A percentile compares a stretch with the other conserved stretches of the same genome.
These are phyloP conservation scores for Cyanistes caeruleus DNA, from an alignment of 2,113 vertebrate species.

Conservation along the genomic window DNA sequence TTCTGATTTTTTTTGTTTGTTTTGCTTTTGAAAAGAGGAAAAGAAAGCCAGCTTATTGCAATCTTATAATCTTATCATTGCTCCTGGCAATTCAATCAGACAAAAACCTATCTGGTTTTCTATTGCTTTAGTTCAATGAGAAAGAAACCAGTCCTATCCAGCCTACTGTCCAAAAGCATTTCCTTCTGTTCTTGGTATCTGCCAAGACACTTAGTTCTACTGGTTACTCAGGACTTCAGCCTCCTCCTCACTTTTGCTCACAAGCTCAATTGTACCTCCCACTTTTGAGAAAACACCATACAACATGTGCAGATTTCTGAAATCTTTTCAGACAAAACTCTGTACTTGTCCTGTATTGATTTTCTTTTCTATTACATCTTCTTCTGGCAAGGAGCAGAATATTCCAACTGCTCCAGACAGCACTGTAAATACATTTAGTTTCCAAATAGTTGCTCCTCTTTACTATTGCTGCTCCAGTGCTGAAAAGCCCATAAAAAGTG, in stretches of 20 bases:
- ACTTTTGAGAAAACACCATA: background rate
- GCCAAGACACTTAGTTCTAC: background rate
- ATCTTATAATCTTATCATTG: background rate
- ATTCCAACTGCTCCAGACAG: background rate
- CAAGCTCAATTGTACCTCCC: background rate
- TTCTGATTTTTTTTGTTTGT: background rate
- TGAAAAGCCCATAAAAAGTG: background rate
- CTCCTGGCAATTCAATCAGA: conserved; percentile 34
- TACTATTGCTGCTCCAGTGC: background rate
- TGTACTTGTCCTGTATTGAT: background rate
- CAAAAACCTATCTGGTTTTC: background rate
- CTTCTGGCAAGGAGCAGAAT: background rate
- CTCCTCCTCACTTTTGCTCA: background rate
- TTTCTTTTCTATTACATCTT: background rate
- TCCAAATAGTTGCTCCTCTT: background rate
- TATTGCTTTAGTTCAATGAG: background rate
- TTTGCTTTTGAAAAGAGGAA: background rate
- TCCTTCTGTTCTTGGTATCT: background rate
- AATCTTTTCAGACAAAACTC: background rate
- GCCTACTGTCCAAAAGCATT: background rate
- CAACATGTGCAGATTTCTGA: background rate
- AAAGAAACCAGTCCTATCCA: background rate
- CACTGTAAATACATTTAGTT: background rate
- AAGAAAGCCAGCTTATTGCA: conserved; percentile 33
- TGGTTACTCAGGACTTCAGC: background rate